Percentiles rank a stretch among this genome's conserved stretches.
phyloP scores from a whole-genome alignment of 1,140 invertebrate species.

The Maconellicoccus hirsutus region DNA sequence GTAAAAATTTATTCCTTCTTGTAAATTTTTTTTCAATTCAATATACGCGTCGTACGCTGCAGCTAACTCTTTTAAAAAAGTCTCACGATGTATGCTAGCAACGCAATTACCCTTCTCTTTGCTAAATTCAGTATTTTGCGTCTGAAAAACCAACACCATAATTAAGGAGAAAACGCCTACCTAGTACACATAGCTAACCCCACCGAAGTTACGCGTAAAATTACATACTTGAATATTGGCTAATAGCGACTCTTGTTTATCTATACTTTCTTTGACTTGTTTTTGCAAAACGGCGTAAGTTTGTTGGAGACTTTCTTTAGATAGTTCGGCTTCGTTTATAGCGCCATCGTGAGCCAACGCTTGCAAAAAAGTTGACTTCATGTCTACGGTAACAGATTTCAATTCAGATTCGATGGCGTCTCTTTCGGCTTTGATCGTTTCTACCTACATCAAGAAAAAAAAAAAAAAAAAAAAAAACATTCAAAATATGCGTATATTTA shows the following conservation, averaged over 20 bases:
- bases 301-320: conserved; percentile 60
- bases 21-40: conserved; percentile 76
- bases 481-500: too few relatives aligned
- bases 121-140: conserved; percentile 58
- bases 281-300: conserved; percentile 71
- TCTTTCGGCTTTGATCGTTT: conserved; percentile 75
- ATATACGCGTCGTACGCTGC: conserved; percentile 82
- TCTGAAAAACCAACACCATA: conserved; percentile 36
- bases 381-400: conserved; percentile 69
- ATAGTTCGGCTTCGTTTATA: conserved; percentile 67
- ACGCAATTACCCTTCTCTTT: conserved; percentile 53
- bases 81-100: conserved; percentile 52
- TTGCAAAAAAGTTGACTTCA: conserved; percentile 68
- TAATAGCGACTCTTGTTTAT: conserved; percentile 65
- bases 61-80: conserved; percentile 72
- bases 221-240: conserved; percentile 56
- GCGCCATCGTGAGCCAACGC: conserved; percentile 72
- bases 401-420: conserved; percentile 80
- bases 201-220: too few relatives aligned
- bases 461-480: conserved; percentile 23
- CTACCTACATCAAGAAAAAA: conserved; percentile 45
- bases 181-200: too few relatives aligned
- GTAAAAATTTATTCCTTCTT: conserved; percentile 95
- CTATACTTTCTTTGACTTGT: conserved; percentile 62
- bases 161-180: too few relatives aligned